These are phyloP conservation scores for Botrylloides violaceus DNA, from an alignment of 23 tunicate species.

Conservation along the genomic window DNA sequence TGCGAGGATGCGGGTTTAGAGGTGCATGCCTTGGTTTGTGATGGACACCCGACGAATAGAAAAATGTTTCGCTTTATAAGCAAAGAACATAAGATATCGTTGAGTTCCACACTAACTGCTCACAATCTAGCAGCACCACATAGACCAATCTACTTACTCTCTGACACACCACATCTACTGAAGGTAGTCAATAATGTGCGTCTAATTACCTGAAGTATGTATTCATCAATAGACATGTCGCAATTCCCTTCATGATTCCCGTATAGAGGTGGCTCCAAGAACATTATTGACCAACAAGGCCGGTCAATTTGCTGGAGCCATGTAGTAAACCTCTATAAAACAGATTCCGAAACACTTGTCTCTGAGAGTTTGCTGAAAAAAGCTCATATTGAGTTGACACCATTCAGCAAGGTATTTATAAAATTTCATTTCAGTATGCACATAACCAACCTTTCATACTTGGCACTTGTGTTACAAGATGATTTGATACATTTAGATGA, in stretches of 20 bases:
- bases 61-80: neutral
- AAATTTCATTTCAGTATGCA: too few species aligned
- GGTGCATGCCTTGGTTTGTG: neutral
- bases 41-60: neutral
- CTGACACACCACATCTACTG: too few species aligned
- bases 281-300: neutral
- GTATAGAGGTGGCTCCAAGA: conserved; percentile 11
- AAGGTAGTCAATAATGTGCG: neutral
- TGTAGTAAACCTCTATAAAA: too few species aligned
- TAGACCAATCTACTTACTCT: too few species aligned
- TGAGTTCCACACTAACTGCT: too few species aligned
- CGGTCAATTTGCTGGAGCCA: conserved; percentile 9
- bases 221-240: neutral
- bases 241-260: neutral
- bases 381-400: conserved; percentile 1
- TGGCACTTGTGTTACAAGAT: too few species aligned
- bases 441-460: too few species aligned
- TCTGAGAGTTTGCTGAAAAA: neutral
- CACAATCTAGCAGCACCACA: too few species aligned
- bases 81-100: too few species aligned
- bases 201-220: neutral
- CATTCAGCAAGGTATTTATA: neutral
- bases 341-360: neutral
- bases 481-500: conserved; percentile 11
- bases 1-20: neutral